Evolutionary conservation across 2,797 vertebrate genomes (phyloP).

Genomic region (Hyperoplus lanceolatus): DNA sequence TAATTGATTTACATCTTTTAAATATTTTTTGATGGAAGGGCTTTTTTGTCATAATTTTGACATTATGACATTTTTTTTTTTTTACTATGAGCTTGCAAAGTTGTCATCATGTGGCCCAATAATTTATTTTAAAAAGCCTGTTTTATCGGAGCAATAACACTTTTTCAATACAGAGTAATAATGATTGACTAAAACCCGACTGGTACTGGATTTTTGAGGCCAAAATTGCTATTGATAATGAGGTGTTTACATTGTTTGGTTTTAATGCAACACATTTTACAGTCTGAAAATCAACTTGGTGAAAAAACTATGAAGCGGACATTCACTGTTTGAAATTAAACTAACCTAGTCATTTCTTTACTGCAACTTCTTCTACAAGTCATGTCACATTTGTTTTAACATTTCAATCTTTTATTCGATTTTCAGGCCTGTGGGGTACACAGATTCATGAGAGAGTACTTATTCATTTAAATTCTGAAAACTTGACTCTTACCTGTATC

Average conservation of each 20-base stretch:
- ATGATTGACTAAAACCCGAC: not conserved
- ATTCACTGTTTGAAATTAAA: too few relatives aligned
- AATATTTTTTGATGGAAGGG: not conserved
- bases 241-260: not conserved
- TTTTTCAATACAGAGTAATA: not conserved
- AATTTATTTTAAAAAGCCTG: not conserved
- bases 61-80: not conserved
- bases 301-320: not conserved
- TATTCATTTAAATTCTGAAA: slow-evolving; percentile 49
- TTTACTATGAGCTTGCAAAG: not conserved
- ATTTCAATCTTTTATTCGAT: not conserved
- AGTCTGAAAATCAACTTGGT: not conserved
- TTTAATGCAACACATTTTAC: not conserved
- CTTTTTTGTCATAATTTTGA: slow-evolving; percentile 1
- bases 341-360: not conserved
- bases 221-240: not conserved
- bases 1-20: not conserved
- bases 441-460: not conserved
- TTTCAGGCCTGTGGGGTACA: slow-evolving; percentile 12
- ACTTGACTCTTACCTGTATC: slow-evolving; percentile 9
- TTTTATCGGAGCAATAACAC: not conserved
- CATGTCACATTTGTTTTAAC: too few relatives aligned
- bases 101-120: not conserved
- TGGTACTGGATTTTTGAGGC: too few relatives aligned
- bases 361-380: not conserved